Conservation (phyloP, 2,113 vertebrate genomes). For the Ariopsis seemanni region DNA sequence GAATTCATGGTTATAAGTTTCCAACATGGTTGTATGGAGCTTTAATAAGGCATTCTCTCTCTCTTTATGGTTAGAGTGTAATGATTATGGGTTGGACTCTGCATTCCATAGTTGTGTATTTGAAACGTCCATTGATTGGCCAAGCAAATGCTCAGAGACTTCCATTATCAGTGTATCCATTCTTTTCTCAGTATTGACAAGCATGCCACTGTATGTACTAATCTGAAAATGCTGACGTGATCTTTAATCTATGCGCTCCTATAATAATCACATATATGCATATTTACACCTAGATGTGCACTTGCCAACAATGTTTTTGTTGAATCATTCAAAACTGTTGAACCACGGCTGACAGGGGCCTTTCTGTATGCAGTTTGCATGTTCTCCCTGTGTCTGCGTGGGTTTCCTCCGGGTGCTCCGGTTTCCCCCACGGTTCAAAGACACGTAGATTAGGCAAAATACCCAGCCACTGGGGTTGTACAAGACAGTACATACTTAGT, state of each 20-base stretch:
- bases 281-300: neutral
- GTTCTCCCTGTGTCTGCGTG: too few relatives aligned
- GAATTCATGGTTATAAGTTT: slow-evolving; percentile 1
- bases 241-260: neutral
- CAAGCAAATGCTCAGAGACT: neutral
- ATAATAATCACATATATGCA: neutral
- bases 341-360: neutral
- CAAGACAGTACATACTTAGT: too few relatives aligned
- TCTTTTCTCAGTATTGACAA: neutral
- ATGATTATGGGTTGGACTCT: neutral
- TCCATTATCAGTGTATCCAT: neutral
- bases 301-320: neutral
- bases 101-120: neutral
- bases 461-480: too few relatives aligned
- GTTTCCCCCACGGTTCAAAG: too few relatives aligned
- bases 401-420: too few relatives aligned
- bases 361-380: too few relatives aligned
- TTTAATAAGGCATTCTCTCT: slow-evolving; percentile 6
- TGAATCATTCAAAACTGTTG: neutral
- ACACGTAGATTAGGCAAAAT: too few relatives aligned
- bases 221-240: neutral
- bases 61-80: neutral
- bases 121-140: neutral
- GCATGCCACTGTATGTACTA: neutral
- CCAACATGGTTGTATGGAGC: neutral